Conservation (phyloP, 2,888 invertebrate genomes). For the Drosophila siamana region DNA sequence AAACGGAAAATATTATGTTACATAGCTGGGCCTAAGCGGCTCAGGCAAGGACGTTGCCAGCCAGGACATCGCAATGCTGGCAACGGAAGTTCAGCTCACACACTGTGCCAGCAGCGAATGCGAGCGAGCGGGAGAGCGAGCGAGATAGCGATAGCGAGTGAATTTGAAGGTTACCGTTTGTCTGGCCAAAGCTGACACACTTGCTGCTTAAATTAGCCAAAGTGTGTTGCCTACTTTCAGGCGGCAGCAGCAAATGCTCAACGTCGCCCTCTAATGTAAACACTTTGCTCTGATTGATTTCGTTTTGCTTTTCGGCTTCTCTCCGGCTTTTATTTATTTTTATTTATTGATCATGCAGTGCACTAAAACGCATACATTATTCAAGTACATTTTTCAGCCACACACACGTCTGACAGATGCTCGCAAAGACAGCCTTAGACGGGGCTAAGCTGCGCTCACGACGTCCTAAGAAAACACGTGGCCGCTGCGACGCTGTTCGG, state of each 20-base stretch:
- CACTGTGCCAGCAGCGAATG: conserved; percentile 5
- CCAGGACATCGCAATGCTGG: conserved; percentile 41
- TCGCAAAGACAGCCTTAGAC: background rate
- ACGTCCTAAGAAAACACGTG: background rate
- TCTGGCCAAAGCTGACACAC: conserved; percentile 40
- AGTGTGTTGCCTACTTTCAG: conserved; percentile 40
- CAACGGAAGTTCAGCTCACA: conserved; percentile 56
- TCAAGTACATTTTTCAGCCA: conserved; percentile 1
- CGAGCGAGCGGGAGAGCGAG: background rate
- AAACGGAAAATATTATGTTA: conserved; percentile 72
- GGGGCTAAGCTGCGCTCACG: background rate
- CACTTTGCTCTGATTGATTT: background rate
- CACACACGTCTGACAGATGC: background rate
- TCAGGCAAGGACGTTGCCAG: conserved; percentile 44
- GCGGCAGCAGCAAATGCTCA: background rate
- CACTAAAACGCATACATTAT: background rate
- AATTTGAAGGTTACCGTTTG: conserved; percentile 50
- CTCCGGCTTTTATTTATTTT: background rate
- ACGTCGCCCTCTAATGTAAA: background rate
- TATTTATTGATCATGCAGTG: background rate
- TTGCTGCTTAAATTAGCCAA: conserved; percentile 44
- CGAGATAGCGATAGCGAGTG: background rate
- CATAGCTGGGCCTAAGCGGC: conserved; percentile 45
- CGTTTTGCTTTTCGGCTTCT: background rate
- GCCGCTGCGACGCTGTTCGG: too few species aligned